Conservation (phyloP, 2,797 vertebrate species). For the Smutsia gigantea region DNA sequence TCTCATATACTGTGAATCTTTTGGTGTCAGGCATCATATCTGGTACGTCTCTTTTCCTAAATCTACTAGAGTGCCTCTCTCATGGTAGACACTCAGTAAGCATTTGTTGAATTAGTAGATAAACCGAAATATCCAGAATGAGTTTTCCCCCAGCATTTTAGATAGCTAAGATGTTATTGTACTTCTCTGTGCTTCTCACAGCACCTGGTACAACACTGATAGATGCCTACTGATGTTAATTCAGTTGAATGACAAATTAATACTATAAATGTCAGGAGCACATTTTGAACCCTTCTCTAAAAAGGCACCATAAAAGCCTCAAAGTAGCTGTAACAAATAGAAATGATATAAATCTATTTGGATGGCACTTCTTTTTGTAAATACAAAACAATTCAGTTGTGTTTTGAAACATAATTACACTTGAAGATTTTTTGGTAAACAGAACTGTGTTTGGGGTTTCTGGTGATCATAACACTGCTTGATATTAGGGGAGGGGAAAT, state of each 20-base stretch:
- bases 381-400: constrained; percentile 70
- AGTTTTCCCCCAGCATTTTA: not conserved
- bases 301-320: constrained; percentile 58
- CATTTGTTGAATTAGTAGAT: not conserved
- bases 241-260: constrained; percentile 72
- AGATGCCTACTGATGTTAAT: constrained; percentile 44
- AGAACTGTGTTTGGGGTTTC: constrained; percentile 61
- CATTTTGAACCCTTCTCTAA: constrained; percentile 67
- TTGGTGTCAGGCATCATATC: not conserved
- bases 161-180: not conserved
- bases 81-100: not conserved
- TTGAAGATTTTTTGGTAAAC: constrained; percentile 59
- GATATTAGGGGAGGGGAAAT: constrained; percentile 8
- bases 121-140: not conserved
- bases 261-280: constrained; percentile 61
- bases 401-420: constrained; percentile 74
- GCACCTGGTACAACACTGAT: not conserved
- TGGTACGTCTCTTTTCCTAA: not conserved
- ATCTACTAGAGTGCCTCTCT: not conserved
- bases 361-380: constrained; percentile 68
- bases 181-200: not conserved
- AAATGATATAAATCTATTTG: constrained; percentile 76
- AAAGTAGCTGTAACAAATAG: constrained; percentile 63
- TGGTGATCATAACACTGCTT: constrained; percentile 47
- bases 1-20: not conserved